Percentiles rank a stretch among this genome's conserved stretches.
These are phyloP conservation scores for Sminthurinus signatus DNA, from an alignment of 1,140 invertebrate species.

Conservation along the genomic window DNA sequence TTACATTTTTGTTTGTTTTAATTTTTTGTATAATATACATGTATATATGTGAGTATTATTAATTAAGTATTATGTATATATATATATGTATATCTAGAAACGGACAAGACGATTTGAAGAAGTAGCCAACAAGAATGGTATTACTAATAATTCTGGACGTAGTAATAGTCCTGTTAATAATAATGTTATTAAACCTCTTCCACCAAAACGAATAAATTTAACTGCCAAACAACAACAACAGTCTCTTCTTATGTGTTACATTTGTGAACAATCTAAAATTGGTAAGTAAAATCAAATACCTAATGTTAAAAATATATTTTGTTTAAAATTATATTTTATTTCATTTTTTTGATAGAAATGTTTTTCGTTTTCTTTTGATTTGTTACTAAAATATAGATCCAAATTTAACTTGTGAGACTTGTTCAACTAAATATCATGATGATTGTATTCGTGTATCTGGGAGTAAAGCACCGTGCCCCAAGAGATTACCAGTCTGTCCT, in stretches of 20 bases:
- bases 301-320: background rate
- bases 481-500: background rate
- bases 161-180: no score
- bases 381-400: no score
- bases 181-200: no score
- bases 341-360: no score
- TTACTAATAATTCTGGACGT: background rate
- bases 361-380: no score
- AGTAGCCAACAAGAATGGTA: background rate
- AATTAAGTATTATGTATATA: no score
- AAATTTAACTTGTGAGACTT: conserved; percentile 7
- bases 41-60: no score
- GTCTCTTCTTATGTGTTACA: background rate
- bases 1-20: no score
- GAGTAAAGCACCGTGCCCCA: conserved; percentile 9
- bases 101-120: background rate
- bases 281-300: background rate
- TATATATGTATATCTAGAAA: background rate
- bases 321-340: no score
- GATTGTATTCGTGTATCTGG: conserved; percentile 17
- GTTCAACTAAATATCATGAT: conserved; percentile 7
- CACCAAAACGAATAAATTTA: background rate
- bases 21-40: no score
- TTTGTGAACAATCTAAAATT: conserved; percentile 16
- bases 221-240: background rate